Evolutionary conservation across 2,113 vertebrate genomes (phyloP).

Genomic region (Rhipidura dahli): DNA sequence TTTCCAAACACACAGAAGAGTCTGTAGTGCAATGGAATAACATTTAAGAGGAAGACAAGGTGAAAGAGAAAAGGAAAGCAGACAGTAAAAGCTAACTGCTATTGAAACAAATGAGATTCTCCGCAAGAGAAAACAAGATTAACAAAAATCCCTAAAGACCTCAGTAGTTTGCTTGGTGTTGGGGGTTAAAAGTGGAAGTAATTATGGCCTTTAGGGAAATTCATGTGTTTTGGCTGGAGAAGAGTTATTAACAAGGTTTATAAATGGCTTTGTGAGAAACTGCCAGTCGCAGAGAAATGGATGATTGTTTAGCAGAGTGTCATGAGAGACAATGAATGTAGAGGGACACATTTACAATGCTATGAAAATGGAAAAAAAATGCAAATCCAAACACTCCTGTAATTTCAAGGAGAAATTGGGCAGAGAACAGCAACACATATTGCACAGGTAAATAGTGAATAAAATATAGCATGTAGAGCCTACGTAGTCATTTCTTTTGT

Average conservation of each 20-base stretch:
- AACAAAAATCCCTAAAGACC: background rate
- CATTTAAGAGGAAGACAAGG: background rate
- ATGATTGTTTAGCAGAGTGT: background rate
- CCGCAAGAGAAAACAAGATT: too few species aligned
- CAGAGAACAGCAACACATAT: background rate
- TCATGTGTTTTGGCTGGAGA: background rate
- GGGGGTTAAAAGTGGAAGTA: background rate
- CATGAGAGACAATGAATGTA: background rate
- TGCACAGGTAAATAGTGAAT: background rate
- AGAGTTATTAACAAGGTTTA: background rate
- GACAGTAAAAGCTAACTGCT: background rate
- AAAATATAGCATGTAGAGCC: rapidly evolving
- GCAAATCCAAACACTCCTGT: background rate
- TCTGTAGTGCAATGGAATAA: background rate
- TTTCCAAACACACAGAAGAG: background rate
- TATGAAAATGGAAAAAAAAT: background rate
- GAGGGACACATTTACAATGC: background rate
- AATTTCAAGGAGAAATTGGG: background rate
- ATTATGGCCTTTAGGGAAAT: background rate
- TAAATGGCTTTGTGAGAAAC: background rate
- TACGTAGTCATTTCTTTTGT: background rate
- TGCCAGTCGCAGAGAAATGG: background rate
- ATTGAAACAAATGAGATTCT: background rate
- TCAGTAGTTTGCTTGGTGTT: background rate
- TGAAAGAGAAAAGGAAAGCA: background rate